phyloP scores from a whole-genome alignment of 53 echinoderm and acorn worm genomes.

The Actinopyga echinites region DNA sequence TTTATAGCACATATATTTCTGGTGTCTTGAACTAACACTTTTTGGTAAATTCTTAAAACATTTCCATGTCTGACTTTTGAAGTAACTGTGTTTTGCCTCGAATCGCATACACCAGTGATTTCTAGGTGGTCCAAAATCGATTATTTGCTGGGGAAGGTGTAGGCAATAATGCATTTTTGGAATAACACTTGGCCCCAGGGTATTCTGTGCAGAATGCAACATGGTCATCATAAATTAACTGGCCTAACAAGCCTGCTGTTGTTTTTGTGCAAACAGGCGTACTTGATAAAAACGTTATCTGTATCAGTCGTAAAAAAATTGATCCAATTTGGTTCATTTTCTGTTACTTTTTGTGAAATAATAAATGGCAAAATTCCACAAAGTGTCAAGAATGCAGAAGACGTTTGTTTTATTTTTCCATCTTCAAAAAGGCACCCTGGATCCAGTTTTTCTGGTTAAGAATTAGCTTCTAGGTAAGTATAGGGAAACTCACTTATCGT shows the following conservation, averaged over 20 bases:
- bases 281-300: slow-evolving; percentile 56
- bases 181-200: slow-evolving; percentile 49
- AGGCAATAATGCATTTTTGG: slow-evolving; percentile 76
- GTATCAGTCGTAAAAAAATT: slow-evolving; percentile 58
- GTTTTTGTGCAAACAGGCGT: slow-evolving; percentile 39
- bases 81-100: slow-evolving; percentile 61
- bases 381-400: slow-evolving; percentile 56
- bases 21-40: slow-evolving; percentile 57
- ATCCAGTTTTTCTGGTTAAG: slow-evolving; percentile 52
- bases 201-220: slow-evolving; percentile 33
- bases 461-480: slow-evolving; percentile 46
- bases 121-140: slow-evolving; percentile 50
- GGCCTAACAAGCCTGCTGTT: slow-evolving; percentile 40
- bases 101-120: slow-evolving; percentile 64
- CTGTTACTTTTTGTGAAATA: slow-evolving; percentile 50
- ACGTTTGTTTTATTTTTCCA: slow-evolving; percentile 61
- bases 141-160: slow-evolving; percentile 61
- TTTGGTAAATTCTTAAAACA: slow-evolving; percentile 68
- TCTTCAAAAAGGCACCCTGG: slow-evolving; percentile 19
- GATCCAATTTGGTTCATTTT: slow-evolving; percentile 50
- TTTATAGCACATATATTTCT: slow-evolving; percentile 65
- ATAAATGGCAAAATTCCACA: slow-evolving; percentile 56
- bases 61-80: slow-evolving; percentile 58
- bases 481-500: slow-evolving; percentile 55
- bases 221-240: slow-evolving; percentile 52